A percentile compares a stretch with the other conserved stretches of the same genome.
phyloP scores from a whole-genome alignment of 2,113 vertebrate species.

The Hyperopisus bebe region DNA sequence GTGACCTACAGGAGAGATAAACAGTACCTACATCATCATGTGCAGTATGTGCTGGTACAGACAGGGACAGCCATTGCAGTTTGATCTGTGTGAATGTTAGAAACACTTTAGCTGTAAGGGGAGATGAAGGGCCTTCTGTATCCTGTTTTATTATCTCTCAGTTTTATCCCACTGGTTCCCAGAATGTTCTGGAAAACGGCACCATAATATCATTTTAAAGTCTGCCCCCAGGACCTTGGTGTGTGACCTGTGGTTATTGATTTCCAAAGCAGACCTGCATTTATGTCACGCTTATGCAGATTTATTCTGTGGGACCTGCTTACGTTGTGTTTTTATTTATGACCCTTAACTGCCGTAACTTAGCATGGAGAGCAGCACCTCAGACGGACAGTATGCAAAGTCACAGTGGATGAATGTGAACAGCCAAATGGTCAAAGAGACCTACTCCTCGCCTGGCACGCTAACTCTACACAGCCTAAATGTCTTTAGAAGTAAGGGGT shows the following conservation, averaged over 20 bases:
- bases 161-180: neutral
- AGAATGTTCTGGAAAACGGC: neutral
- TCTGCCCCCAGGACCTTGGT: neutral
- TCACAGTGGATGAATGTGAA: neutral
- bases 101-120: neutral
- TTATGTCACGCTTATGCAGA: neutral
- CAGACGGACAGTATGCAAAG: neutral
- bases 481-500: neutral
- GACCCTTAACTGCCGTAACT: neutral
- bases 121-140: neutral
- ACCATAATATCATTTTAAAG: neutral
- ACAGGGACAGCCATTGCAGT: neutral
- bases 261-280: neutral
- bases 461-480: neutral
- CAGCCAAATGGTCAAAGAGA: neutral
- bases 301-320: neutral
- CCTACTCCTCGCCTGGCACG: neutral
- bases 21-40: neutral
- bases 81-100: neutral
- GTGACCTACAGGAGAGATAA: neutral
- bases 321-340: neutral
- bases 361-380: neutral
- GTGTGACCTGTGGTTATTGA: neutral
- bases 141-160: neutral
- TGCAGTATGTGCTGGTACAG: neutral